Evolutionary conservation across 2,797 vertebrate genomes (phyloP).

Genomic region (Rhynchonycteris naso): DNA sequence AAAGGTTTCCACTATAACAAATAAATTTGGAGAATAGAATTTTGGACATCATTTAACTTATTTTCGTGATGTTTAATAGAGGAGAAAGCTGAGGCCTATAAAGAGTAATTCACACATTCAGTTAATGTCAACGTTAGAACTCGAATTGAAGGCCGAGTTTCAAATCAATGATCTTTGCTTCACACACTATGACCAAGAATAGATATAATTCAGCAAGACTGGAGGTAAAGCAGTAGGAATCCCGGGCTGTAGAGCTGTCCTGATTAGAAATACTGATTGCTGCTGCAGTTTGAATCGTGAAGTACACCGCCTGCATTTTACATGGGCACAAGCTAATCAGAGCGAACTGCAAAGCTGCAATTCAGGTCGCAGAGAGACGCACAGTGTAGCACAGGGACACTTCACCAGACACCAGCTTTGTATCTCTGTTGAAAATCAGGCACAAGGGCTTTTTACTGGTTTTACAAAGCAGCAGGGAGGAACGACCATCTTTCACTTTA

Average conservation of each 20-base stretch:
- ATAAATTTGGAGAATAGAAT: background rate
- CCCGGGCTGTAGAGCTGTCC: background rate
- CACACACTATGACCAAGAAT: background rate
- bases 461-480: constrained; percentile 4
- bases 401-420: background rate
- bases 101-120: background rate
- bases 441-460: background rate
- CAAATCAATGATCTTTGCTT: background rate
- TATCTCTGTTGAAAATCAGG: constrained; percentile 54
- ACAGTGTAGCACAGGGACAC: background rate
- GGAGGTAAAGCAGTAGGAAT: background rate
- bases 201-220: background rate
- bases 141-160: background rate
- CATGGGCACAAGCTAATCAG: constrained; percentile 51
- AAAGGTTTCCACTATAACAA: background rate
- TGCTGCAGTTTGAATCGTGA: background rate
- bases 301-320: background rate
- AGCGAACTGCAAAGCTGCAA: background rate
- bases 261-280: constrained; percentile 56
- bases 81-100: background rate
- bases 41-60: background rate
- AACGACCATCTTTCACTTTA: background rate
- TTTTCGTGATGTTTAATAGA: background rate
- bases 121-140: background rate
- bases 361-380: constrained; percentile 6